Conservation (phyloP, 2,888 invertebrate genomes). For the Micoletzkya japonica region DNA sequence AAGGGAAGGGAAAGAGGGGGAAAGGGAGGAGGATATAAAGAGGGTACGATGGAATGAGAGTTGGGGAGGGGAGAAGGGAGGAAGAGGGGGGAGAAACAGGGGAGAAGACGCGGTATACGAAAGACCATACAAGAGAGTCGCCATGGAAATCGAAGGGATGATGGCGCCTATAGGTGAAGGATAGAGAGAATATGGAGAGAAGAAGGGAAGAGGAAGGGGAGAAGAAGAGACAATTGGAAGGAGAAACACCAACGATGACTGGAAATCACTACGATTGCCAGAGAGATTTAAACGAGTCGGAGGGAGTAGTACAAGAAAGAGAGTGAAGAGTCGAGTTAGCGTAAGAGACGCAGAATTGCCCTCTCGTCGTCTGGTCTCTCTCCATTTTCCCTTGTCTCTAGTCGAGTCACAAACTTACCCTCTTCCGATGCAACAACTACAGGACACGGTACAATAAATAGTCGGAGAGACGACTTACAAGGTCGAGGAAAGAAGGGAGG, state of each 20-base stretch:
- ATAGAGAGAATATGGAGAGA: constrained; percentile 4
- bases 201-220: neutral
- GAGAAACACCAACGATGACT: neutral
- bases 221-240: neutral
- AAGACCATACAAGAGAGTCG: too few species aligned
- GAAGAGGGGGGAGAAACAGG: too few species aligned
- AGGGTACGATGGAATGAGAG: constrained; percentile 3
- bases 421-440: neutral
- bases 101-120: too few species aligned
- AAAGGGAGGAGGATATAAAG: neutral
- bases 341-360: constrained; percentile 12
- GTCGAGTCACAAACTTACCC: neutral
- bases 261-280: too few species aligned
- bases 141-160: constrained; percentile 10
- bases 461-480: neutral
- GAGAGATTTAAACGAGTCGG: too few species aligned
- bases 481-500: neutral
- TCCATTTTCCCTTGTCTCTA: neutral
- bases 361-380: neutral
- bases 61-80: too few species aligned
- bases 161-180: neutral
- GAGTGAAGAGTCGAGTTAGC: constrained; percentile 19
- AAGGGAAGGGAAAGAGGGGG: neutral
- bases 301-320: neutral
- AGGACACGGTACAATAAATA: neutral